Evolutionary conservation across 2,888 invertebrate genomes (phyloP), one percentile per base, ranked within the genome.

Genomic region (Liodrosophila aerea): DNA sequence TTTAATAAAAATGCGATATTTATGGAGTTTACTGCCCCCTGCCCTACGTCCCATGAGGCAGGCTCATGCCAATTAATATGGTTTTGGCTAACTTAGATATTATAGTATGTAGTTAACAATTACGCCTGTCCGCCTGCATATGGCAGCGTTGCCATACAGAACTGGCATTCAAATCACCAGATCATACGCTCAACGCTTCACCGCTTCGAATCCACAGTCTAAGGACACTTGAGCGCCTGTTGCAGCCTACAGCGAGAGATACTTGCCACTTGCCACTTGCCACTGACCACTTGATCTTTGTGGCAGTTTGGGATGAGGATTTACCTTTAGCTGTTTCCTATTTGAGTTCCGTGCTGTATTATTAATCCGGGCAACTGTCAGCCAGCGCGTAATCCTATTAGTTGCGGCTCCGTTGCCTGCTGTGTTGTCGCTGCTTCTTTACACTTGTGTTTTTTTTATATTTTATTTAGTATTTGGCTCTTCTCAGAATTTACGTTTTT

Each of bases 1-100:
- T 63, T 82, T 76, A 69, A 85, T 85, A 85, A 81, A 22, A 81
- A 80, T 84, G 61, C 41, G 84, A 71, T 85, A 66, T 81, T 81
- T 81, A 81, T 81, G 80, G 80, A 83, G 76, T 85, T 75, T 65
- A 76, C 61, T 54, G 81, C 64, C 56, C 5, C 44, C 54, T 37
- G 18, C 34, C 33, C 12, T n/a, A 7, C 39, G 1, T n/a, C 22
- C 4, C 12, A 22, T 22, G 5, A 22, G 43, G 65, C 64, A 64
- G 58, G 57, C 63, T 65, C 41, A 57, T 73, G 72, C 71, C 68
- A 76, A 81, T 81, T 81, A 81, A 76, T 81, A 69, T 75, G 64
- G 60, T 60, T 73, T 22, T 5, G n/a, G n/a, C n/a, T n/a, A n/a
- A n/a, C n/a, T n/a, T n/a, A 50, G 68, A 69, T 76, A 76, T 82